Percentiles rank a stretch among this genome's conserved stretches.
These are phyloP conservation scores for Artibeus jamaicensis DNA, from an alignment of 2,797 vertebrate species.

Conservation along the genomic window DNA sequence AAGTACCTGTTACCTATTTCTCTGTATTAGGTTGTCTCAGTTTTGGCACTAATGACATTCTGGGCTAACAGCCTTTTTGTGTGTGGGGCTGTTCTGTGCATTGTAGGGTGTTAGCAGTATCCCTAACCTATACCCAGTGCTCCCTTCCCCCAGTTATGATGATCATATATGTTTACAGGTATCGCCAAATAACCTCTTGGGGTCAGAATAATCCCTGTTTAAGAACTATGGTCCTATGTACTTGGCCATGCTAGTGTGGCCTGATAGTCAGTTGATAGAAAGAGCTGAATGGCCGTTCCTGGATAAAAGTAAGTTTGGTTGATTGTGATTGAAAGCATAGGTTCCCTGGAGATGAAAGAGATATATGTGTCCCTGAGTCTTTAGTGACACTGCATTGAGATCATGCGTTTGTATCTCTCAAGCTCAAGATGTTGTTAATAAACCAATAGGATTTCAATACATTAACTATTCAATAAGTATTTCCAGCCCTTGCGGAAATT, in stretches of 20 bases:
- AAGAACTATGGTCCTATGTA: background rate
- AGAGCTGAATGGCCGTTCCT: background rate
- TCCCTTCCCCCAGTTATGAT: background rate
- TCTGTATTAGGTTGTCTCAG: background rate
- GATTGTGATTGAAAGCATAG: background rate
- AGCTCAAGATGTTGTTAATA: background rate
- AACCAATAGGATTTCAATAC: background rate
- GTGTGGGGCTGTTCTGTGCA: background rate
- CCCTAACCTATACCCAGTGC: background rate
- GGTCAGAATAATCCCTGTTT: background rate
- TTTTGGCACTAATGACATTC: background rate
- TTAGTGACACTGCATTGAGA: background rate
- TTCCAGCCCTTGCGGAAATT: background rate
- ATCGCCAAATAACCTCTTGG: background rate
- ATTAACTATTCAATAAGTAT: background rate
- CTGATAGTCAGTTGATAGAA: background rate
- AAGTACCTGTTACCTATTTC: background rate
- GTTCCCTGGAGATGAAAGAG: background rate
- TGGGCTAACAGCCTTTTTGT: background rate
- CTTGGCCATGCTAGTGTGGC: background rate
- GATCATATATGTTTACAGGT: background rate
- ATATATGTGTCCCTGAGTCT: background rate
- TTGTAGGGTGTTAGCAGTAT: background rate
- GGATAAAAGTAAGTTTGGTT: slow-evolving; percentile 3
- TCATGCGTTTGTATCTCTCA: background rate